Conservation (phyloP, 2,888 invertebrate species). For the Exephanes ischioxanthus region DNA sequence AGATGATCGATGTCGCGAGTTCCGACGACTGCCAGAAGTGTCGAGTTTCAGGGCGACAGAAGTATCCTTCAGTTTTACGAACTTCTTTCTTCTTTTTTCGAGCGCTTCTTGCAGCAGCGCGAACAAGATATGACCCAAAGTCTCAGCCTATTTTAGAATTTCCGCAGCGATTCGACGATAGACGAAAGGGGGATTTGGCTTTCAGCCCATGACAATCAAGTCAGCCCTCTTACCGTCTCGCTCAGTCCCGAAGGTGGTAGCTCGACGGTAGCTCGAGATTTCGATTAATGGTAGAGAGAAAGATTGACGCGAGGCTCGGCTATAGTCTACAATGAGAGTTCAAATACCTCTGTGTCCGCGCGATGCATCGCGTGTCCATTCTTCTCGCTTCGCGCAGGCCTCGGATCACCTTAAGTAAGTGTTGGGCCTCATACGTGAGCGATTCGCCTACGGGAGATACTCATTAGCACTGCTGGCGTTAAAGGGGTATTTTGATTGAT, state of each 20-base stretch:
- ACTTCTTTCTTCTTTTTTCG: not conserved
- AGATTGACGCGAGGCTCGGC: slow-evolving; percentile 20
- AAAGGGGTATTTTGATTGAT: slow-evolving; percentile 35
- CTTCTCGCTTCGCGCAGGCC: not conserved
- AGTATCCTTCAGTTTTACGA: not conserved
- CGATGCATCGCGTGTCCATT: slow-evolving; percentile 25
- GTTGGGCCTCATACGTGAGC: slow-evolving; percentile 16
- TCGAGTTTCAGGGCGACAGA: not conserved
- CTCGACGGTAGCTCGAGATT: not conserved
- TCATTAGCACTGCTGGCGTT: slow-evolving; percentile 29
- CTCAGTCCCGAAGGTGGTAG: not conserved
- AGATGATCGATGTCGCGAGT: slow-evolving; percentile 37
- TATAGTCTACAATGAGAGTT: slow-evolving; percentile 3
- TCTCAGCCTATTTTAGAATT: slow-evolving; percentile 16
- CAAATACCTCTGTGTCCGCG: slow-evolving; percentile 18
- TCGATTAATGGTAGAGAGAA: slow-evolving; percentile 32
- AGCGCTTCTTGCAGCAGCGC: not conserved
- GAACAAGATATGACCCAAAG: not conserved
- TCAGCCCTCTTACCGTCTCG: slow-evolving; percentile 1
- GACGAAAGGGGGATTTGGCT: slow-evolving; percentile 1
- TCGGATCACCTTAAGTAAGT: not conserved
- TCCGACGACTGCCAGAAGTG: slow-evolving; percentile 25
- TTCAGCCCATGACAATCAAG: slow-evolving; percentile 14
- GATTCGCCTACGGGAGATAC: slow-evolving; percentile 17
- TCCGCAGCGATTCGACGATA: not conserved